These are phyloP conservation scores for Diarsia dahlii DNA, from an alignment of 2,888 invertebrate genomes.

Conservation along the genomic window DNA sequence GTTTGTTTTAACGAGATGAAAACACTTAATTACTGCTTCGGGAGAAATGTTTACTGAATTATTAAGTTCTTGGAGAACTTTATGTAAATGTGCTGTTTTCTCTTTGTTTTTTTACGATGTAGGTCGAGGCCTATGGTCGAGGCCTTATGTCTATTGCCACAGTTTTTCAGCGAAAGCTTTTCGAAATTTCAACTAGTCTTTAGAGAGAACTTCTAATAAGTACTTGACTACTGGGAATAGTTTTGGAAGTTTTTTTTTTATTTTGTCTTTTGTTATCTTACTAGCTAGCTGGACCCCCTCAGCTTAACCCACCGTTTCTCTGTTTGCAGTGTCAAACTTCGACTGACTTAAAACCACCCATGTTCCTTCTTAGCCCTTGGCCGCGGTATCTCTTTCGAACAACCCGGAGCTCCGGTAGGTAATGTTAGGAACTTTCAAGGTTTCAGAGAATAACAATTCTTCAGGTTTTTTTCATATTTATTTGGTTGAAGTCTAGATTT, in stretches of 20 bases:
- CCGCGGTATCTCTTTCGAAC: too few relatives aligned
- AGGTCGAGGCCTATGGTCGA: neutral
- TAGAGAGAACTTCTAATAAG: slow-evolving; percentile 4
- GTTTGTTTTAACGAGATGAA: neutral
- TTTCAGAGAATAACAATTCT: too few relatives aligned
- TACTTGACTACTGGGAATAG: neutral
- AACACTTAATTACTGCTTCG: neutral
- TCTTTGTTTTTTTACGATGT: slow-evolving; percentile 18
- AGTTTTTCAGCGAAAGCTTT: neutral
- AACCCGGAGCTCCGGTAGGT: too few relatives aligned
- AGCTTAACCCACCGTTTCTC: neutral
- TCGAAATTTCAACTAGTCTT: neutral
- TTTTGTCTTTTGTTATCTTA: neutral
- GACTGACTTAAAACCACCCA: too few relatives aligned
- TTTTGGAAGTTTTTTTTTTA: neutral
- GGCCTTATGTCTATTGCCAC: neutral
- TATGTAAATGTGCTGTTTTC: slow-evolving; percentile 19
- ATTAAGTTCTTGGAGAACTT: neutral
- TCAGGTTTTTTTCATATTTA: neutral
- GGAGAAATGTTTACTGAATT: slow-evolving; percentile 5
- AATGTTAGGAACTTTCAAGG: too few relatives aligned
- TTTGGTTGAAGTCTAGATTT: neutral
- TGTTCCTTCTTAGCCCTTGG: too few relatives aligned
- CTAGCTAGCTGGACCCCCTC: neutral
- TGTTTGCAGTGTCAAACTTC: neutral